Percentiles rank a stretch among this genome's conserved stretches.
Evolutionary conservation across 2,113 vertebrate genomes (phyloP).

Genomic region (Esox niger): DNA sequence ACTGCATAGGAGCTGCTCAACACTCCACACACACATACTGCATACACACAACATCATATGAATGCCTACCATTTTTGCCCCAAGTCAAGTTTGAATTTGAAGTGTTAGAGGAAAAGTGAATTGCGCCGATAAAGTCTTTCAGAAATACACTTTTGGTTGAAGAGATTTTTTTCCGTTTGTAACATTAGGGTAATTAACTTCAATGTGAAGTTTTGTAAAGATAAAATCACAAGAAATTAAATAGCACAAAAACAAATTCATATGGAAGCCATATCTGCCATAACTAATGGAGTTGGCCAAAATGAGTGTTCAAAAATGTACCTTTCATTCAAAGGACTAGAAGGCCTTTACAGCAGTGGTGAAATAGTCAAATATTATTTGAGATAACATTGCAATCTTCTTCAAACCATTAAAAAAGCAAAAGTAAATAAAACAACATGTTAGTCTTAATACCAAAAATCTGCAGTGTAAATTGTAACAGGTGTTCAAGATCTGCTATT

Average conservation of each 20-base stretch:
- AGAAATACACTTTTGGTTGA: conserved; percentile 41
- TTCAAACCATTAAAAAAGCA: conserved; percentile 16
- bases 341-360: conserved; percentile 4
- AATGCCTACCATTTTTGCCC: conserved; percentile 1
- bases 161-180: conserved; percentile 28
- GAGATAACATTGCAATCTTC: conserved; percentile 31
- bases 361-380: conserved; percentile 22
- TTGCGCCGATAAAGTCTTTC: conserved; percentile 2
- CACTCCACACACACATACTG: conserved; percentile 9
- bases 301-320: conserved; percentile 7
- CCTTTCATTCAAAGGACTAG: conserved; percentile 2
- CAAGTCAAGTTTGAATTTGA: not conserved
- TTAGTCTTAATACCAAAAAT: conserved; percentile 2
- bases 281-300: conserved; percentile 21
- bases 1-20: conserved; percentile 8
- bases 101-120: conserved; percentile 7
- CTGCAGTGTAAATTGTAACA: conserved; percentile 8
- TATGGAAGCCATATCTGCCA: conserved; percentile 25
- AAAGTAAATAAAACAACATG: not conserved
- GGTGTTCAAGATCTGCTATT: conserved; percentile 4
- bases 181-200: conserved; percentile 38
- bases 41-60: conserved; percentile 3
- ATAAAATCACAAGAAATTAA: conserved; percentile 15
- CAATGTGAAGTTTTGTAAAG: conserved; percentile 36
- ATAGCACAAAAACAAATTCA: conserved; percentile 26